A percentile compares a stretch with the other conserved stretches of the same genome.
Evolutionary conservation across 1,140 invertebrate species (phyloP).

Genomic region (Phortica variegata): DNA sequence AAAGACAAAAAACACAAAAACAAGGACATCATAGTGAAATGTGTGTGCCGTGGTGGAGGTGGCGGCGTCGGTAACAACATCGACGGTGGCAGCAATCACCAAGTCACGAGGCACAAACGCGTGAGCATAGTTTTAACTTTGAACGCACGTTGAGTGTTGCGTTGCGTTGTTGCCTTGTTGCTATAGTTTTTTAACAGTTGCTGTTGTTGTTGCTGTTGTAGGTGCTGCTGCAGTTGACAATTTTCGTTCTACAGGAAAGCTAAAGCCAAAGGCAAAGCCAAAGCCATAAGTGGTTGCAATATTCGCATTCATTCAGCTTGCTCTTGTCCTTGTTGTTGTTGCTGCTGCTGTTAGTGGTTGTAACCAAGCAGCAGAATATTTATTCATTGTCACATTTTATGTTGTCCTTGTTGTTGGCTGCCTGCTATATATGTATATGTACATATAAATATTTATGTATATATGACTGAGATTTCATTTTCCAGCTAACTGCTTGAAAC

Average conservation of each 20-base stretch:
- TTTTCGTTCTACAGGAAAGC: constrained; percentile 37
- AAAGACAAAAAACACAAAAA: constrained; percentile 9
- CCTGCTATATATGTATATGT: not conserved
- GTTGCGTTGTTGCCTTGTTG: not conserved
- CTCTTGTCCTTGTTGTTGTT: constrained; percentile 27
- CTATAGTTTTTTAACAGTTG: constrained; percentile 24
- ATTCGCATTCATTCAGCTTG: not conserved
- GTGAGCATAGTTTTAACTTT: constrained; percentile 44
- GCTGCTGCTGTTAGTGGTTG: constrained; percentile 27
- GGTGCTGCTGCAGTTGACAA: constrained; percentile 40
- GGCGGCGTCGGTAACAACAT: no score
- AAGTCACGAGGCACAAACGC: constrained; percentile 38
- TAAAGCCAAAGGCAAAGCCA: no score
- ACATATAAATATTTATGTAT: constrained; percentile 1
- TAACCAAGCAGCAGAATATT: constrained; percentile 12
- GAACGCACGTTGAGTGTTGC: constrained; percentile 25
- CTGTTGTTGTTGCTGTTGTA: constrained; percentile 2
- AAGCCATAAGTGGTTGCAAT: no score
- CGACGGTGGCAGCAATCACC: not conserved
- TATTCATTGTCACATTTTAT: constrained; percentile 42
- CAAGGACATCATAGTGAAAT: constrained; percentile 3
- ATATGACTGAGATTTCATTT: no score
- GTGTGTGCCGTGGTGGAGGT: no score
- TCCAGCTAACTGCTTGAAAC: no score
- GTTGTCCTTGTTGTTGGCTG: constrained; percentile 20